Evolutionary conservation across 2,797 vertebrate species (phyloP).

Genomic region (Chelon auratus): DNA sequence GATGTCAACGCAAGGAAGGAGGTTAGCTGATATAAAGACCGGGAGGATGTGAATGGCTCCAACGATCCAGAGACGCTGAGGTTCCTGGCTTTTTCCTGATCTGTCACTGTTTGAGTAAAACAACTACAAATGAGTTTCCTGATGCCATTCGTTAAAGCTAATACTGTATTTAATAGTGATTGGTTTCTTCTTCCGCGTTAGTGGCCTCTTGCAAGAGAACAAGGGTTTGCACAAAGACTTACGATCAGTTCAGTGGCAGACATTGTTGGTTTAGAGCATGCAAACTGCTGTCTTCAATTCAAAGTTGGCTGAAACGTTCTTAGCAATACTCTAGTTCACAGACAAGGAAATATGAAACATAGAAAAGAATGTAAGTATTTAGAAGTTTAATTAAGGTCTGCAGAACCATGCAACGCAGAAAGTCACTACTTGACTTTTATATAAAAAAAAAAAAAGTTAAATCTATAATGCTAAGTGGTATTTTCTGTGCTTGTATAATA

Average conservation of each 20-base stretch:
- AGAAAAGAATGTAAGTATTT: background rate
- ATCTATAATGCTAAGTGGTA: background rate
- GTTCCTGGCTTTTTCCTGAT: slow-evolving; percentile 42
- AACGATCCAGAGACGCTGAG: background rate
- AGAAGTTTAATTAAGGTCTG: background rate
- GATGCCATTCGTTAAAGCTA: slow-evolving; percentile 31
- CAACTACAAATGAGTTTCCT: slow-evolving; percentile 42
- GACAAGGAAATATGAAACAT: background rate
- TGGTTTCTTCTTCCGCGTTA: background rate
- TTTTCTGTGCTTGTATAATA: background rate
- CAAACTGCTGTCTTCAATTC: slow-evolving; percentile 1
- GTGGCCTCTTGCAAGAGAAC: background rate
- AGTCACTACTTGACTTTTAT: background rate
- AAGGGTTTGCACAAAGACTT: background rate
- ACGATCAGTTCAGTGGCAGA: background rate
- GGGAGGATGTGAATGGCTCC: slow-evolving; percentile 28
- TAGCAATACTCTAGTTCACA: background rate
- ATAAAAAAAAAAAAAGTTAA: background rate
- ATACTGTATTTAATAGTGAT: slow-evolving; percentile 3
- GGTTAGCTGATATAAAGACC: slow-evolving; percentile 35
- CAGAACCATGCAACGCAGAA: background rate
- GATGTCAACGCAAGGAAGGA: slow-evolving; percentile 18
- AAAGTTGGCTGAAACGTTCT: slow-evolving; percentile 6
- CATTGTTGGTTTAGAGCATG: background rate
- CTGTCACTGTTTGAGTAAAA: slow-evolving; percentile 19